Conservation (phyloP, 2,113 vertebrate species). For the Tricholaema leucomelas region DNA sequence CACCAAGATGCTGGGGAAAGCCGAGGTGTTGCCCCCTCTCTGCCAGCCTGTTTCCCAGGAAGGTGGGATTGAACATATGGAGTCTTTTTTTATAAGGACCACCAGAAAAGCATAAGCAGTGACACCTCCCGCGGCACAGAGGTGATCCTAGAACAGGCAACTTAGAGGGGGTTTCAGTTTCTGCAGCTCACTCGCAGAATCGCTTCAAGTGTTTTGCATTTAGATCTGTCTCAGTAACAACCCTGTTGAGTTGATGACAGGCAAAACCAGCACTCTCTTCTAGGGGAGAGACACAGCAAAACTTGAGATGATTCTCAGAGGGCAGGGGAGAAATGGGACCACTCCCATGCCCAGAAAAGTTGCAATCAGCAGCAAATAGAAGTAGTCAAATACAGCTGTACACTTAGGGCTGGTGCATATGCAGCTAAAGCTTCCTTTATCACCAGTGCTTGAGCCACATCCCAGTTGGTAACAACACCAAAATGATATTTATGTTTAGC, state of each 20-base stretch:
- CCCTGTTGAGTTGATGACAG: fast-evolving
- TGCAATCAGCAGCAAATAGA: neutral
- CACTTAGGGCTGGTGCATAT: neutral
- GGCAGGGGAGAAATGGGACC: neutral
- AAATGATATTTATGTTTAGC: neutral
- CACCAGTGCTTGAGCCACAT: neutral
- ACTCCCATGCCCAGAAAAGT: fast-evolving
- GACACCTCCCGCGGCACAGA: fast-evolving
- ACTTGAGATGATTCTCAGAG: neutral
- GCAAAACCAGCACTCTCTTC: neutral
- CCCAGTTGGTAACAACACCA: fast-evolving
- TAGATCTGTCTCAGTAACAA: too few relatives aligned
- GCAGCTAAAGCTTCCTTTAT: neutral
- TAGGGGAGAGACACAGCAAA: neutral
- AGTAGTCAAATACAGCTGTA: fast-evolving
- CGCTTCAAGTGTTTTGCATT: neutral
- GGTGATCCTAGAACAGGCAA: fast-evolving
- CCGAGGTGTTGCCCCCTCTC: fast-evolving
- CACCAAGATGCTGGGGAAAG: neutral
- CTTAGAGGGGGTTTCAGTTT: neutral
- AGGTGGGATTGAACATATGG: too few relatives aligned
- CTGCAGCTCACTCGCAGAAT: neutral
- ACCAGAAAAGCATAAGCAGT: neutral
- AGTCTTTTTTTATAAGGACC: neutral
- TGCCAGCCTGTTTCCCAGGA: fast-evolving